Evolutionary conservation across 23 tunicate species (phyloP), one percentile per base, ranked within the genome.

Genomic region (Aplidium turbinatum): DNA sequence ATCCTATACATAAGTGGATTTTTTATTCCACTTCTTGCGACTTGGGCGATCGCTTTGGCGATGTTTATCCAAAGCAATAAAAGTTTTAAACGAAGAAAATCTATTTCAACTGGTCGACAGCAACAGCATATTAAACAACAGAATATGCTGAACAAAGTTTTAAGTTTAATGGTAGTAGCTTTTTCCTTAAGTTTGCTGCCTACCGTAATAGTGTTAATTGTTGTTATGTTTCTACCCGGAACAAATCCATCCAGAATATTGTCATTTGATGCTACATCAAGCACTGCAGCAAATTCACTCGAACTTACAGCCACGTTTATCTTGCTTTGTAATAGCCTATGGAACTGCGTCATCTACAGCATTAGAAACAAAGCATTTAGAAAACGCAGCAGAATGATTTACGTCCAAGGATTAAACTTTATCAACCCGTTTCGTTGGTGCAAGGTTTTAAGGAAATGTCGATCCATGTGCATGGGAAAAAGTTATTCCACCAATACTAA

Each of bases 311-410:
- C 76, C 6, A 25, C 35, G 18, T 46, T 70, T 28, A 29, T 47
- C 6, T 30, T 70, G 38, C 18, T 48, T 21, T 47, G 35, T 9
- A 70, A 70, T 38, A 70, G 76, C 36, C 47, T 70, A 26, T 70
- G 76, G 76, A 70, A 70, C 23, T 70, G 76, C 58, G 16, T 70
- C 18, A 70, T 70, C 33, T 70, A 70, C 58, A 70, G 76, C 36
- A 4, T 30, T 22, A 33, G 76, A 13, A 70, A 40, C 6, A 70
- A 70, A 27, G 19, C 35, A 4, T 70, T 70, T 30, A n/a, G 76
- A 70, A 70, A 47, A 47, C 2, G 40, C 7, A 58, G 58, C 5
- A 38, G 38, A 16, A 24, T 46, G 29, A 27, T 30, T 27, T 70
- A 70, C 58, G 5, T 7, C 2, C 3, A 18, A 3, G 38, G 36